These are phyloP conservation scores for Odontamblyopus rebecca DNA, from an alignment of 2,797 vertebrate genomes.

Conservation along the genomic window DNA sequence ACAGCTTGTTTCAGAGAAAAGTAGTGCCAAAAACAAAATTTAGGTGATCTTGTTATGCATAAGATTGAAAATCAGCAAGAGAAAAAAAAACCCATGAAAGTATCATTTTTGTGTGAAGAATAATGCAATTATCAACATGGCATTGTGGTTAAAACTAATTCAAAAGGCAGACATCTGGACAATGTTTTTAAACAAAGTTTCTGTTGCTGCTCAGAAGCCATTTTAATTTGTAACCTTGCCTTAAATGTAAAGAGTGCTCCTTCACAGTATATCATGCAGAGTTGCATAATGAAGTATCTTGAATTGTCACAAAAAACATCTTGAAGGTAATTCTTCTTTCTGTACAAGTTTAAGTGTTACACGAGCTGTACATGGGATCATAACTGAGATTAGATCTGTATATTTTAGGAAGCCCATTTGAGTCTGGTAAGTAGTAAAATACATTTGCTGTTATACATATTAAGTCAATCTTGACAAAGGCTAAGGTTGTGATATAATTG, in stretches of 20 bases:
- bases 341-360: constrained; percentile 13
- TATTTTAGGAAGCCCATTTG: constrained; percentile 16
- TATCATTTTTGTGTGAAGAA: background rate
- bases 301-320: constrained; percentile 30
- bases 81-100: too few species aligned
- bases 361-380: constrained; percentile 15
- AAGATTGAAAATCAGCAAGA: too few species aligned
- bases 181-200: background rate
- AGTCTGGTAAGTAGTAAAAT: constrained; percentile 8
- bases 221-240: background rate
- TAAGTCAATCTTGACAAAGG: background rate
- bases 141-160: too few species aligned
- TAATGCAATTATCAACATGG: background rate
- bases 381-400: background rate
- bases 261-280: constrained; percentile 50
- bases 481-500: background rate
- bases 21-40: too few species aligned
- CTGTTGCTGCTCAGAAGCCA: background rate
- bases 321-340: constrained; percentile 28
- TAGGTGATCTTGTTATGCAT: too few species aligned
- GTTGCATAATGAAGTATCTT: constrained; percentile 45
- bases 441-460: background rate
- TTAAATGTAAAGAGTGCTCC: constrained; percentile 16
- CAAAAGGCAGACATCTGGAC: background rate
- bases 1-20: background rate